These are phyloP conservation scores for Pangasius larnaudii DNA, from an alignment of 2,797 vertebrate species.

Conservation along the genomic window DNA sequence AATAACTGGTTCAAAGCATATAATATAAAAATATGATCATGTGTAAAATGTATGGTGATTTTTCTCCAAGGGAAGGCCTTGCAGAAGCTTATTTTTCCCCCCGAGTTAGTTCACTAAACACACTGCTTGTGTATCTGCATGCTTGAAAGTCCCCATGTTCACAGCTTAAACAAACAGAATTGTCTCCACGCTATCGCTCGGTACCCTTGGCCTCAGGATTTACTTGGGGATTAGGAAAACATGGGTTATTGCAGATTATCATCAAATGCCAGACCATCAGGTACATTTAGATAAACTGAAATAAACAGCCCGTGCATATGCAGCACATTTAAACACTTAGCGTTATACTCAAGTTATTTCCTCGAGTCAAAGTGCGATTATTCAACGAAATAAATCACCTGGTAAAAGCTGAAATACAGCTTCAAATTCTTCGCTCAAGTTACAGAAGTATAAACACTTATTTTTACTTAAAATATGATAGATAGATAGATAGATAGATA, in stretches of 20 bases:
- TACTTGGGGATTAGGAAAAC: slow-evolving; percentile 17
- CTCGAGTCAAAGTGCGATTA: background rate
- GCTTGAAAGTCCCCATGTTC: background rate
- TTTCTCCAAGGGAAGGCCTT: background rate
- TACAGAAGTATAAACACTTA: background rate
- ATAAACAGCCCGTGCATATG: background rate
- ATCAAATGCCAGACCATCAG: slow-evolving; percentile 13
- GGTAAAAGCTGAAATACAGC: background rate
- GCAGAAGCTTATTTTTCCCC: background rate
- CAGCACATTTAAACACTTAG: background rate
- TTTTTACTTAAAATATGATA: background rate
- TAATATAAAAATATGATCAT: background rate
- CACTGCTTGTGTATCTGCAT: background rate
- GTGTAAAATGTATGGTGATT: background rate
- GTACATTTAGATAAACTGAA: background rate
- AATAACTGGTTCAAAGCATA: background rate
- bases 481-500: background rate
- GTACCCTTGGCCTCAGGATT: slow-evolving; percentile 1
- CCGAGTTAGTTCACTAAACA: background rate
- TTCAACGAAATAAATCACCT: background rate
- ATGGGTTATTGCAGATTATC: slow-evolving; percentile 24
- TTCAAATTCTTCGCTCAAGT: background rate
- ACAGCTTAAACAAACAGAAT: slow-evolving; percentile 33
- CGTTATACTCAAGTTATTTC: background rate
- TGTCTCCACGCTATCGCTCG: background rate